Conservation (phyloP, 2,113 vertebrate genomes). For the Phylloscopus trochilus region DNA sequence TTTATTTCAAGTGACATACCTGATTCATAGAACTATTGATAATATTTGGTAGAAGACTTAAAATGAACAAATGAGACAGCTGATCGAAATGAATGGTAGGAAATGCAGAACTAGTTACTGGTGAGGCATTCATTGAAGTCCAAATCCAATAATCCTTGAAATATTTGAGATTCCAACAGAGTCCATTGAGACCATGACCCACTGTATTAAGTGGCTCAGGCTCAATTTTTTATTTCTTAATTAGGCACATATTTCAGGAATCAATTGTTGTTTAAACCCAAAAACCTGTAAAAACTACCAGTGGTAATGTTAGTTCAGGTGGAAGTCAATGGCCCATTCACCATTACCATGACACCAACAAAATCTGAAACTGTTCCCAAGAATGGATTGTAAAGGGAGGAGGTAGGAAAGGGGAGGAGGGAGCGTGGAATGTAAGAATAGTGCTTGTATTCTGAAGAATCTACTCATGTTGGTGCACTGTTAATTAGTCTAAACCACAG, state of each 20-base stretch:
- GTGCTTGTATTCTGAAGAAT: background rate
- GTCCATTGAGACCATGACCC: background rate
- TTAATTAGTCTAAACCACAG: background rate
- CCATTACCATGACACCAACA: background rate
- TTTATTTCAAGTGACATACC: background rate
- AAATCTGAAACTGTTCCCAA: background rate
- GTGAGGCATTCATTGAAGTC: background rate
- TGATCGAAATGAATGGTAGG: background rate
- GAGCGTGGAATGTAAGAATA: background rate
- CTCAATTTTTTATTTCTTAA: background rate
- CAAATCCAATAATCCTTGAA: background rate
- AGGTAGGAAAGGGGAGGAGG: fast-evolving
- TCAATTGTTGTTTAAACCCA: background rate
- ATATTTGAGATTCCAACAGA: background rate
- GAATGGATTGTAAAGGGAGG: background rate
- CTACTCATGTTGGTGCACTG: background rate
- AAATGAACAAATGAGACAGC: background rate
- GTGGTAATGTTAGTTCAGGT: background rate
- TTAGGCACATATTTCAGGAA: background rate
- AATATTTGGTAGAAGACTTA: background rate
- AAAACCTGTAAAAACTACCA: background rate
- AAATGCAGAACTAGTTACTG: background rate
- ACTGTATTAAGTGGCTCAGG: background rate
- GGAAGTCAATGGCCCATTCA: background rate
- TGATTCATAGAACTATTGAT: background rate